Evolutionary conservation across 2,888 invertebrate genomes (phyloP).

Genomic region (Abscondita cerata): DNA sequence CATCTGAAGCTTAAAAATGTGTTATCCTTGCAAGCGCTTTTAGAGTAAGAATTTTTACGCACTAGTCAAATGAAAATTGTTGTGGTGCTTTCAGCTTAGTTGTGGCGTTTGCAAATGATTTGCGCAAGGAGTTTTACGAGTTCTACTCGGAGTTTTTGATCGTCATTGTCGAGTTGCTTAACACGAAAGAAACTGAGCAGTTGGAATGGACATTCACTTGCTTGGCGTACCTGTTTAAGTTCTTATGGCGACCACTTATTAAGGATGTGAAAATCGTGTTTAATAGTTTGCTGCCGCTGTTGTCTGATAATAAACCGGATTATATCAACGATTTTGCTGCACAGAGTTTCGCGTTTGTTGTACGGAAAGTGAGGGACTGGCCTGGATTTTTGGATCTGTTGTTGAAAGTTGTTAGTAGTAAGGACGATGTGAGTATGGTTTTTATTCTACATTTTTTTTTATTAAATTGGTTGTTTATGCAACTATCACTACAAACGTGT

Average conservation of each 20-base stretch:
- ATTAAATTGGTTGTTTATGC: too few species aligned
- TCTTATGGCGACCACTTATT: slow-evolving; percentile 81
- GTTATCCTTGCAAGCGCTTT: slow-evolving; percentile 78
- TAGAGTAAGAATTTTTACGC: slow-evolving; percentile 74
- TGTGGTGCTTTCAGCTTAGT: slow-evolving; percentile 67
- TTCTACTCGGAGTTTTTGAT: slow-evolving; percentile 80
- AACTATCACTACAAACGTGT: too few species aligned
- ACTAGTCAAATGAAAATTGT: background rate
- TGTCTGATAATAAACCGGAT: slow-evolving; percentile 78
- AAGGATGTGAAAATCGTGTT: slow-evolving; percentile 79
- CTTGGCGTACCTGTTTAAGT: slow-evolving; percentile 90
- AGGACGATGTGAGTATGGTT: slow-evolving; percentile 72
- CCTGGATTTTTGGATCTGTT: slow-evolving; percentile 74
- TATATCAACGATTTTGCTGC: slow-evolving; percentile 94
- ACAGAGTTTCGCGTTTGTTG: slow-evolving; percentile 95
- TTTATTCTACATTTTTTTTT: too few species aligned
- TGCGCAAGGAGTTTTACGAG: slow-evolving; percentile 88
- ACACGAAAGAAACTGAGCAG: slow-evolving; percentile 81
- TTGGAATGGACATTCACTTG: slow-evolving; percentile 87
- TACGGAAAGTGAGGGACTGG: slow-evolving; percentile 85
- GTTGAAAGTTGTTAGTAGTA: slow-evolving; percentile 69
- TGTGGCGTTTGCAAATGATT: slow-evolving; percentile 85
- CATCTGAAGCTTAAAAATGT: slow-evolving; percentile 76
- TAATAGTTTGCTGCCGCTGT: slow-evolving; percentile 73
- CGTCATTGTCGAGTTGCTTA: slow-evolving; percentile 72